Percentiles rank a stretch among this genome's conserved stretches.
phyloP scores from a whole-genome alignment of 2,797 vertebrate genomes.

The Centroberyx gerrardi region DNA sequence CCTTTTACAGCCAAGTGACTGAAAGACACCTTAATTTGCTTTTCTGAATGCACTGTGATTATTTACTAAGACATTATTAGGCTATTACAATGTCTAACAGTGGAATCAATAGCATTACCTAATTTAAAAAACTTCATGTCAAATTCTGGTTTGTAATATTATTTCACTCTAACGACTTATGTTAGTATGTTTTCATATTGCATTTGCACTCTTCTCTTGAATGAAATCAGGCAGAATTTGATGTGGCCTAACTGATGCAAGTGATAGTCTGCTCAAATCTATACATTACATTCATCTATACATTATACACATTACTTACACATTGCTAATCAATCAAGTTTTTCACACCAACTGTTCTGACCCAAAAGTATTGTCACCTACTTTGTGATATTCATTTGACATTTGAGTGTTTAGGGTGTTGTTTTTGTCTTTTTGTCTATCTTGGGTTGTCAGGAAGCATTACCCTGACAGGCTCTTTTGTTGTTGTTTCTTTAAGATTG shows the following conservation, averaged over 20 bases:
- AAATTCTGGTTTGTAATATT: constrained; percentile 4
- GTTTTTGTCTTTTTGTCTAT: constrained; percentile 73
- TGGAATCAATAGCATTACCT: constrained; percentile 55
- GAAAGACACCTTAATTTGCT: constrained; percentile 58
- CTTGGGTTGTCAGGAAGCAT: constrained; percentile 80
- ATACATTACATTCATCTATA: neutral
- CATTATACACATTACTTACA: neutral
- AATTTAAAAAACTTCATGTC: neutral
- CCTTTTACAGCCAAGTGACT: constrained; percentile 29
- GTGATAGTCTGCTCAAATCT: neutral
- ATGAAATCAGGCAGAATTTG: constrained; percentile 12
- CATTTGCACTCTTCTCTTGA: constrained; percentile 6
- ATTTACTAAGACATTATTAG: constrained; percentile 59
- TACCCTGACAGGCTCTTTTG: constrained; percentile 76
- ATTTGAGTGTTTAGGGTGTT: constrained; percentile 66
- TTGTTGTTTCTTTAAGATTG: constrained; percentile 78
- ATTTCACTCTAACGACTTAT: neutral
- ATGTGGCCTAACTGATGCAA: neutral
- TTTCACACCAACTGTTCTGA: constrained; percentile 9
- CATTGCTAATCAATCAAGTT: neutral
- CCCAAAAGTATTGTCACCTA: constrained; percentile 23
- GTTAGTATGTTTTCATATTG: neutral
- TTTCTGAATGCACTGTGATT: constrained; percentile 63
- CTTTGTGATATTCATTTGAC: constrained; percentile 21
- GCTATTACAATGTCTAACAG: constrained; percentile 38